phyloP scores from a whole-genome alignment of 2,888 invertebrate genomes.

The Cylloceria caligata region DNA sequence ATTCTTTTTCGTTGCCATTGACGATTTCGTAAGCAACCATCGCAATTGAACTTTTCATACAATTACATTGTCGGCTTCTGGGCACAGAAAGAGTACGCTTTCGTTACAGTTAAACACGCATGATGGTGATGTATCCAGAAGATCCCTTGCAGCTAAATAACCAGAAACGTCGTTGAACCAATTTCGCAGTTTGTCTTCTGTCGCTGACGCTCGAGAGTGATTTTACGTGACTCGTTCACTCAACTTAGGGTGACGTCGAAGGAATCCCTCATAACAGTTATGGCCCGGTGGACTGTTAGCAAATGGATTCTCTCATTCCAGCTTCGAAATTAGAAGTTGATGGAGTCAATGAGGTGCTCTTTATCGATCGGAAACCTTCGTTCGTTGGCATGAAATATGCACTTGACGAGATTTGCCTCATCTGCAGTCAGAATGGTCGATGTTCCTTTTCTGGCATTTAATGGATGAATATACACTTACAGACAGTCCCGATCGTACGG shows the following conservation, averaged over 20 bases:
- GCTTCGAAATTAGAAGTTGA: neutral
- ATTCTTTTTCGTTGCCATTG: conserved; percentile 60
- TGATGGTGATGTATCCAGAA: conserved; percentile 57
- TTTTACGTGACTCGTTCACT: conserved; percentile 47
- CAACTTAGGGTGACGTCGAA: conserved; percentile 43
- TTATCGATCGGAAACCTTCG: too few relatives aligned
- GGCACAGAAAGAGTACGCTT: conserved; percentile 69
- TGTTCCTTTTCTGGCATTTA: too few relatives aligned
- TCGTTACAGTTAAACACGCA: conserved; percentile 74
- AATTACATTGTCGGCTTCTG: conserved; percentile 71
- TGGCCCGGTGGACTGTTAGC: conserved; percentile 52
- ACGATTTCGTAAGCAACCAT: conserved; percentile 70
- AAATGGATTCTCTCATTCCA: conserved; percentile 61
- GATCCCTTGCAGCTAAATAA: conserved; percentile 50
- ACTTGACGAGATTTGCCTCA: too few relatives aligned
- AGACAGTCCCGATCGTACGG: too few relatives aligned
- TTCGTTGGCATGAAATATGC: too few relatives aligned
- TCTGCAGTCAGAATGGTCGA: too few relatives aligned
- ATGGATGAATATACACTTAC: too few relatives aligned
- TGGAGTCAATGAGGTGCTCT: too few relatives aligned
- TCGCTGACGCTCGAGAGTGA: conserved; percentile 67
- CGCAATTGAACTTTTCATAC: conserved; percentile 60
- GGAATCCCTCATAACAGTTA: conserved; percentile 56
- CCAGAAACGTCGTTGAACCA: conserved; percentile 70
- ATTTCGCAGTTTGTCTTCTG: conserved; percentile 56